Conservation (phyloP, 30 jellyfish, hydroid and myxozoan genomes). For the Hydractinia symbiolongicarpus region DNA sequence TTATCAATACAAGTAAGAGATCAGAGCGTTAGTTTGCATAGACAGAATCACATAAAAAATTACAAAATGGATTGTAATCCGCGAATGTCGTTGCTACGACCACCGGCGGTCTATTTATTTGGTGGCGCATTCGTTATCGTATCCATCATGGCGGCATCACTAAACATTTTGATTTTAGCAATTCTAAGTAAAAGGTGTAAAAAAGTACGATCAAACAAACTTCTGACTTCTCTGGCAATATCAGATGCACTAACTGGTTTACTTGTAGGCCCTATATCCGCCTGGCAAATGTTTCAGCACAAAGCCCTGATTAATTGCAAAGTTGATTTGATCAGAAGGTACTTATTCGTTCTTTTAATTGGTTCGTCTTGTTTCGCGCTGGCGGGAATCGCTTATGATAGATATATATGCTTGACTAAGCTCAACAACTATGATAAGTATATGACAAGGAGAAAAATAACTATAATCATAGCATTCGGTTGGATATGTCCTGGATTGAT, state of each 20-base stretch:
- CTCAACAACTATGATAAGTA: not conserved
- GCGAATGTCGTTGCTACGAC: too few relatives aligned
- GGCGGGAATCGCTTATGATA: conserved; percentile 8
- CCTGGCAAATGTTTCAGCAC: not conserved
- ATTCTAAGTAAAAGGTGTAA: not conserved
- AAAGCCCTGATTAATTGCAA: not conserved
- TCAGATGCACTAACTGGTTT: not conserved
- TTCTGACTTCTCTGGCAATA: conserved; percentile 11
- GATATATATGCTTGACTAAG: conserved; percentile 9
- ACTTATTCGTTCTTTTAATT: not conserved
- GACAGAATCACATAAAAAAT: too few relatives aligned
- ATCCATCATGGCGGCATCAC: conserved; percentile 5
- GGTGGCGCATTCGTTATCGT: not conserved
- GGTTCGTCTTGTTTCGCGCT: conserved; percentile 8
- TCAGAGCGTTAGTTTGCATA: too few relatives aligned
- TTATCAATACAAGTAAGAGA: too few relatives aligned
- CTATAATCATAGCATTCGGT: not conserved
- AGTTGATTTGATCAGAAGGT: not conserved
- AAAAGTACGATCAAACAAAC: not conserved
- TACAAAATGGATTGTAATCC: too few relatives aligned
- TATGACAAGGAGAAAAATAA: not conserved
- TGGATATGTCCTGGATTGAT: conserved; percentile 19
- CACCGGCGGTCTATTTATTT: too few relatives aligned
- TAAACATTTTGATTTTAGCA: not conserved
- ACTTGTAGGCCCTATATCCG: not conserved